Evolutionary conservation across 2,113 vertebrate species (phyloP).

Genomic region (Bagarius yarrelli): DNA sequence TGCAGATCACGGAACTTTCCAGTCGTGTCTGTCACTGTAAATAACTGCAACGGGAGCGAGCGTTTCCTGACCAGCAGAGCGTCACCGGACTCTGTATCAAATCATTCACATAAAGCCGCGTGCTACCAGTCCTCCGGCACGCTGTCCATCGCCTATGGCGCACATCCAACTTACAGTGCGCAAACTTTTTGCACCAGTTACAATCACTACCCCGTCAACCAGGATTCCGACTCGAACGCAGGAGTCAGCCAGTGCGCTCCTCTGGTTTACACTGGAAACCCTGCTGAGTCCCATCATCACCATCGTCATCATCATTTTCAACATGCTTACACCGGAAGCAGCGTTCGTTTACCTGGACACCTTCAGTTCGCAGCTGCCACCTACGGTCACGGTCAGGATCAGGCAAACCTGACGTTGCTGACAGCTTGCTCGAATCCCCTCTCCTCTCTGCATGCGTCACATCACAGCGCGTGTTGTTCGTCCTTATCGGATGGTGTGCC

Average conservation of each 20-base stretch:
- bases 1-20: slow-evolving; percentile 92
- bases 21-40: slow-evolving; percentile 87
- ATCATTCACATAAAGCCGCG: slow-evolving; percentile 75
- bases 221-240: slow-evolving; percentile 84
- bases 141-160: slow-evolving; percentile 82
- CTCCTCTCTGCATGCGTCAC: slow-evolving; percentile 83
- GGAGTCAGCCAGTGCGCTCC: slow-evolving; percentile 84
- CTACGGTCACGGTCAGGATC: slow-evolving; percentile 87
- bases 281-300: slow-evolving; percentile 73
- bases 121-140: slow-evolving; percentile 80
- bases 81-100: slow-evolving; percentile 80
- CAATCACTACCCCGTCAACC: slow-evolving; percentile 84
- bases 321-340: slow-evolving; percentile 83
- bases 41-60: slow-evolving; percentile 85
- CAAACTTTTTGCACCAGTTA: slow-evolving; percentile 87
- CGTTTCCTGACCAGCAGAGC: slow-evolving; percentile 84
- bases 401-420: slow-evolving; percentile 74
- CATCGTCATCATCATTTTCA: slow-evolving; percentile 74
- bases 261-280: slow-evolving; percentile 88
- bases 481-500: slow-evolving; percentile 82
- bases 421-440: slow-evolving; percentile 81
- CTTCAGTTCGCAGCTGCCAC: slow-evolving; percentile 82
- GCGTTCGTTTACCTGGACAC: slow-evolving; percentile 75
- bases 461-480: slow-evolving; percentile 84
- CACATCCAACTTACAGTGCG: slow-evolving; percentile 80